Conservation (phyloP, 2,797 vertebrate genomes). For the Helicolenus hilgendorfi region DNA sequence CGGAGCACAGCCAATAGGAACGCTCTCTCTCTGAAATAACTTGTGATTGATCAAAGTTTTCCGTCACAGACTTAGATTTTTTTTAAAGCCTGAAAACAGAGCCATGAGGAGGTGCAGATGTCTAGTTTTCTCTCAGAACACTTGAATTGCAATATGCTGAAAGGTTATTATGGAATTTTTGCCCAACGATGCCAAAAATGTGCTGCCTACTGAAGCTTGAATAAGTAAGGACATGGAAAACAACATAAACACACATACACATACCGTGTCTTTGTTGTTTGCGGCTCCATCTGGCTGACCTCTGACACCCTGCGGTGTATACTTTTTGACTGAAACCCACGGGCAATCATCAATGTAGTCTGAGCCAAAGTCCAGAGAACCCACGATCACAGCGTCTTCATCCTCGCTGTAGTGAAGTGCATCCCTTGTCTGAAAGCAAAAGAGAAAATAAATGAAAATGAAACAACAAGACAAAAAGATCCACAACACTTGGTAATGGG, state of each 20-base stretch:
- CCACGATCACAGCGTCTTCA: conserved; percentile 77
- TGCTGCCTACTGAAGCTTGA: no score
- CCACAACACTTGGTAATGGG: not conserved
- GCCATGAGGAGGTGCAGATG: no score
- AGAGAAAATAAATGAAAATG: not conserved
- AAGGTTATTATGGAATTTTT: no score
- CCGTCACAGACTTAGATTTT: no score
- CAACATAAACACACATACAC: conserved; percentile 4
- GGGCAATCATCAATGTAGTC: conserved; percentile 86
- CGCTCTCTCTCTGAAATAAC: no score
- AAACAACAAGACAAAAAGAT: not conserved
- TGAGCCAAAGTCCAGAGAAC: conserved; percentile 86
- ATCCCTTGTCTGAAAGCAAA: conserved; percentile 77
- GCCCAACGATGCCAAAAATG: accelerated
- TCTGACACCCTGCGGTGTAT: conserved; percentile 59
- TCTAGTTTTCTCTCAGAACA: no score
- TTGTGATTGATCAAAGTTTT: no score
- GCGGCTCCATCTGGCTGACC: conserved; percentile 60
- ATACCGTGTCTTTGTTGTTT: conserved; percentile 65
- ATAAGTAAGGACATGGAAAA: not conserved
- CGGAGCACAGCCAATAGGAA: no score
- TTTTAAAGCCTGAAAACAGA: no score
- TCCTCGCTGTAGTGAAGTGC: conserved; percentile 83
- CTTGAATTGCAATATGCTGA: no score
- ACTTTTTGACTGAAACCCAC: conserved; percentile 61